Conservation (phyloP, 2,797 vertebrate species). For the Luscinia megarhynchos region DNA sequence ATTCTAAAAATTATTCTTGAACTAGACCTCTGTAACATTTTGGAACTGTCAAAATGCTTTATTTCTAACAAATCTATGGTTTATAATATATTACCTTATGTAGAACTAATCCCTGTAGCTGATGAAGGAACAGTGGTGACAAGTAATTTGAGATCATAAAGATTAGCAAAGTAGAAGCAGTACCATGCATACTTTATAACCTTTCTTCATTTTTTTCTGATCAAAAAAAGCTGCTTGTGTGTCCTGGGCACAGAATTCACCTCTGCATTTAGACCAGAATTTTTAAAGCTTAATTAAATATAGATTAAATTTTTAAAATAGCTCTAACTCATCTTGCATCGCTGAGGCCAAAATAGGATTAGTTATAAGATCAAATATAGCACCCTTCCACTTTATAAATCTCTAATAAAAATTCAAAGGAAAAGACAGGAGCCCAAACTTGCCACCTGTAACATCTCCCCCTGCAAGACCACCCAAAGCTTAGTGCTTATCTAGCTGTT, state of each 20-base stretch:
- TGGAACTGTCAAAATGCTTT: not conserved
- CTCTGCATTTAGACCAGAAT: slow-evolving; percentile 28
- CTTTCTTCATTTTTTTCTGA: slow-evolving; percentile 32
- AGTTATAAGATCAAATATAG: not conserved
- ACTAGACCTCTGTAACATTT: not conserved
- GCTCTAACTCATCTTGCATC: not conserved
- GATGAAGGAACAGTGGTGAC: slow-evolving; percentile 2
- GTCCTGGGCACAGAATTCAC: not conserved
- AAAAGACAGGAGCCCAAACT: not conserved
- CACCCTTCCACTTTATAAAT: not conserved
- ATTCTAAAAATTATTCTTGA: not conserved
- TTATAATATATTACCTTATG: not conserved
- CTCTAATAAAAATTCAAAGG: not conserved
- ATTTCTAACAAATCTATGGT: not conserved
- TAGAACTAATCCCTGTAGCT: slow-evolving; percentile 14
- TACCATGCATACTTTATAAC: slow-evolving; percentile 30
- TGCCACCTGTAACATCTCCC: not conserved
- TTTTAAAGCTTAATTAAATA: slow-evolving; percentile 47
- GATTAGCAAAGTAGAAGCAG: not conserved
- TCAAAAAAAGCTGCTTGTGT: slow-evolving; percentile 9
- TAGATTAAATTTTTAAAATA: slow-evolving; percentile 44
- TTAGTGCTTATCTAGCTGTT: not conserved
- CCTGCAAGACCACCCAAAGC: not conserved
- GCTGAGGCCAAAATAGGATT: not conserved
- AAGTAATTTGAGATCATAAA: slow-evolving; percentile 15